A percentile compares a stretch with the other conserved stretches of the same genome.
phyloP scores from a whole-genome alignment of 2,888 invertebrate species.

The Meiosimyza platycephala region DNA sequence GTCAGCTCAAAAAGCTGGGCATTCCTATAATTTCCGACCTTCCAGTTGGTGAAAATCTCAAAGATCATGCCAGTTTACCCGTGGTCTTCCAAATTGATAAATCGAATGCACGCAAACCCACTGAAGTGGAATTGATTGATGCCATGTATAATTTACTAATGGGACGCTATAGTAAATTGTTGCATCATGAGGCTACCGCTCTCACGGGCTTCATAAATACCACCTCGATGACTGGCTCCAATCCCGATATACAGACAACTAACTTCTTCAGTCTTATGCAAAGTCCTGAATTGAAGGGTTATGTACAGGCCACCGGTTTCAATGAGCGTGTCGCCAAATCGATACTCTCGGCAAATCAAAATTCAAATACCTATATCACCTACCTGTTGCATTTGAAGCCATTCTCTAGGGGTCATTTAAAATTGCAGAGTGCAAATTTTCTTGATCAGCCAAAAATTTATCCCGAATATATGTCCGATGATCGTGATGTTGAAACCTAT shows the following conservation, averaged over 20 bases:
- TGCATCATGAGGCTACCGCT: constrained; percentile 68
- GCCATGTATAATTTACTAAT: constrained; percentile 69
- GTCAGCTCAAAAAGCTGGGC: constrained; percentile 54
- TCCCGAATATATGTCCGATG: constrained; percentile 72
- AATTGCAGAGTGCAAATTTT: constrained; percentile 70
- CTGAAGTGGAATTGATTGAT: constrained; percentile 66
- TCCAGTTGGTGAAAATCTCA: constrained; percentile 79
- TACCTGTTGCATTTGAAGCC: constrained; percentile 65
- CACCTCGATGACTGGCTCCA: constrained; percentile 66
- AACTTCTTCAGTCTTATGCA: constrained; percentile 68
- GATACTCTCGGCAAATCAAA: constrained; percentile 59
- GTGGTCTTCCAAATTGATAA: constrained; percentile 68
- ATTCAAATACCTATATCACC: constrained; percentile 59
- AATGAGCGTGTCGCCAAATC: constrained; percentile 59
- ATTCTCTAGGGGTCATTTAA: constrained; percentile 69
- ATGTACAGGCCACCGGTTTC: constrained; percentile 61
- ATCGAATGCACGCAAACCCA: constrained; percentile 58
- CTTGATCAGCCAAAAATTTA: constrained; percentile 71
- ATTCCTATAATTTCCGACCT: constrained; percentile 59
- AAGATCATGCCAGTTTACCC: constrained; percentile 81
- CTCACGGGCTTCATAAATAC: constrained; percentile 73
- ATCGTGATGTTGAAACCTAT: constrained; percentile 68
- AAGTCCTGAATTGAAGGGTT: constrained; percentile 60
- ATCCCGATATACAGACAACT: constrained; percentile 73
- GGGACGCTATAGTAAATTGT: constrained; percentile 69